Percentiles rank a stretch among this genome's conserved stretches.
These are phyloP conservation scores for Harlomillsia oculata DNA, from an alignment of 1,140 invertebrate genomes.

Conservation along the genomic window DNA sequence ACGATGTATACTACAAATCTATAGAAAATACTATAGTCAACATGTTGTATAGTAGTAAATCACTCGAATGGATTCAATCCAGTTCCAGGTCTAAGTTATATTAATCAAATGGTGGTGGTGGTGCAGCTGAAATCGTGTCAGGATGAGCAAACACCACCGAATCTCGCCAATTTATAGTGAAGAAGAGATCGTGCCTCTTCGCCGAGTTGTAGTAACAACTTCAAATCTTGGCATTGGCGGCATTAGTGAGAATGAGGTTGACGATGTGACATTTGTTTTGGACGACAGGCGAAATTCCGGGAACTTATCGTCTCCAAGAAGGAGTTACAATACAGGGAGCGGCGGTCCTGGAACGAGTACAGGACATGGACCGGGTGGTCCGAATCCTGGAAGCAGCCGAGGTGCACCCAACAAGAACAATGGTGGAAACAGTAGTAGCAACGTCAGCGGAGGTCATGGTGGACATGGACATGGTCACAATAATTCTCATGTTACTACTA, in stretches of 20 bases:
- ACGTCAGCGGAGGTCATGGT: conserved; percentile 1
- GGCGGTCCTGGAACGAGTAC: conserved; percentile 11
- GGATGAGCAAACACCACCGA: no score
- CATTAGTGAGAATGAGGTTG: neutral
- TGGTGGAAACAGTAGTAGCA: conserved; percentile 7
- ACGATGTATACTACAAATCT: no score
- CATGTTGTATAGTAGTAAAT: no score
- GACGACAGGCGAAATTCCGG: conserved; percentile 24
- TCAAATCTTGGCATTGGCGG: neutral
- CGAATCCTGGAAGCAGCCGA: conserved; percentile 16
- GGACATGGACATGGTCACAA: conserved; percentile 3
- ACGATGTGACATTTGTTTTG: neutral
- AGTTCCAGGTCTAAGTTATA: no score
- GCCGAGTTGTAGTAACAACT: neutral
- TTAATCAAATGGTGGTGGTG: no score
- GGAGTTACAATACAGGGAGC: conserved; percentile 15
- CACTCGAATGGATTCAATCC: no score
- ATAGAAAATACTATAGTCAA: no score
- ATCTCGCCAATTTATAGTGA: no score
- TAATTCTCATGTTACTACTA: neutral
- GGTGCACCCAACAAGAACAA: conserved; percentile 12
- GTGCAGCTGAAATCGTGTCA: no score
- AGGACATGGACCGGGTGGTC: conserved; percentile 7
- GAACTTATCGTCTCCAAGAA: conserved; percentile 19
- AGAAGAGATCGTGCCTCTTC: conserved; percentile 2